Percentiles rank a stretch among this genome's conserved stretches.
Conservation (phyloP, 1,140 invertebrate genomes). For the Tetraneura akinire region DNA sequence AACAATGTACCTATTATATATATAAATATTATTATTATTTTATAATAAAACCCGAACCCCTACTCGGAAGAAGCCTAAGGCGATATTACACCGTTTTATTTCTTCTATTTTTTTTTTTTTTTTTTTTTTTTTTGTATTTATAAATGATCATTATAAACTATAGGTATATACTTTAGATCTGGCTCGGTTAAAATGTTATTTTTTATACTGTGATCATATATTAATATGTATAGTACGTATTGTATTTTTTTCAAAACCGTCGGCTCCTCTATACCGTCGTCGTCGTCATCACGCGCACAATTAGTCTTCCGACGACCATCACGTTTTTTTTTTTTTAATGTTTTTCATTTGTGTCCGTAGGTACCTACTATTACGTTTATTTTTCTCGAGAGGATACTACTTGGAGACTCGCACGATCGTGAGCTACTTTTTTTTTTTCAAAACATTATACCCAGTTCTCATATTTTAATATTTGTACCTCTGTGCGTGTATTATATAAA, state of each 20-base stretch:
- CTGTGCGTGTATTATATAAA: too few relatives aligned
- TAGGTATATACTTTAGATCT: too few relatives aligned
- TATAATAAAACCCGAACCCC: background rate
- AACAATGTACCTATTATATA: background rate
- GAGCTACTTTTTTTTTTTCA: constrained; percentile 10
- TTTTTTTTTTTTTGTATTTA: too few relatives aligned
- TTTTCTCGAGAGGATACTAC: too few relatives aligned
- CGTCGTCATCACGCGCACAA: background rate
- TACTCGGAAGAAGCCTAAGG: background rate
- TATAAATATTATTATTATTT: background rate
- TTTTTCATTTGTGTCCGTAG: background rate
- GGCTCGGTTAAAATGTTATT: too few relatives aligned
- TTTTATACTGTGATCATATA: too few relatives aligned
- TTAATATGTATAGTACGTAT: too few relatives aligned
- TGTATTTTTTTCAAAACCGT: too few relatives aligned
- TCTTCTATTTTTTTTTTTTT: too few relatives aligned
- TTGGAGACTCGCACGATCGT: background rate
- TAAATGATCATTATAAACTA: constrained; percentile 32
- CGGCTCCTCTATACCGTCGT: background rate
- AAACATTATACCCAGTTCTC: too few relatives aligned
- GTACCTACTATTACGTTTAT: background rate
- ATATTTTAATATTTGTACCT: constrained; percentile 28
- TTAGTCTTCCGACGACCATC: background rate
- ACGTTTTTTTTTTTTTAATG: background rate
- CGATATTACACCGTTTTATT: background rate